Conservation (phyloP, 2,113 vertebrate species). For the Charadrius vociferus region DNA sequence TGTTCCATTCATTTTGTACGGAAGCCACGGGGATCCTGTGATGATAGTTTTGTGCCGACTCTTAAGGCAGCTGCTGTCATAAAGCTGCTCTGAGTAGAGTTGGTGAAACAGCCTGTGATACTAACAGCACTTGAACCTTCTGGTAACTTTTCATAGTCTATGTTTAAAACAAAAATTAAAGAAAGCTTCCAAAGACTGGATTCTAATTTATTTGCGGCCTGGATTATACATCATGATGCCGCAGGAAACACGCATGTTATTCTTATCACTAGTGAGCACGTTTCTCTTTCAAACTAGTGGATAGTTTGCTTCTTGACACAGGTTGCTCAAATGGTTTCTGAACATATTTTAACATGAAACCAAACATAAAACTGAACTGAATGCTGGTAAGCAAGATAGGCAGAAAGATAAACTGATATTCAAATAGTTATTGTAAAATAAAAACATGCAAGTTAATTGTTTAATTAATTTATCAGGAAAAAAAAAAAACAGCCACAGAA, state of each 20-base stretch:
- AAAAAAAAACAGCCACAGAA: not conserved
- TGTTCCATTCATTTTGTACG: constrained; percentile 38
- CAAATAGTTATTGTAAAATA: not conserved
- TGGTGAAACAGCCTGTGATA: constrained; percentile 62
- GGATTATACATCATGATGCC: constrained; percentile 51
- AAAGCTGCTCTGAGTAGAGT: constrained; percentile 43
- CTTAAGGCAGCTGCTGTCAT: constrained; percentile 41
- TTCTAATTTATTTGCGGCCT: constrained; percentile 65
- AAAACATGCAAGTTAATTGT: not conserved
- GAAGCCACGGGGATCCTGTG: constrained; percentile 32
- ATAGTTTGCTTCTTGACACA: not conserved
- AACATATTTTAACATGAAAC: constrained; percentile 15
- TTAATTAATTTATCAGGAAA: not conserved
- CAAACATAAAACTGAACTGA: not conserved
- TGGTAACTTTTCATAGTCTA: constrained; percentile 51
- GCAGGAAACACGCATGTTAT: constrained; percentile 40
- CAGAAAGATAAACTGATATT: not conserved
- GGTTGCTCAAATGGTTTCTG: constrained; percentile 9
- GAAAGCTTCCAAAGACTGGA: constrained; percentile 64
- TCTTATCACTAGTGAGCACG: constrained; percentile 58
- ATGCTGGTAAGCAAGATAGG: not conserved
- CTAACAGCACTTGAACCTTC: constrained; percentile 64
- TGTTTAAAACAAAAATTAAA: constrained; percentile 58
- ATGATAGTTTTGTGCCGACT: constrained; percentile 11
- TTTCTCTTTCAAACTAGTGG: constrained; percentile 34